Conservation (phyloP, 2,888 invertebrate species). For the Eristalinus sepulchralis region DNA sequence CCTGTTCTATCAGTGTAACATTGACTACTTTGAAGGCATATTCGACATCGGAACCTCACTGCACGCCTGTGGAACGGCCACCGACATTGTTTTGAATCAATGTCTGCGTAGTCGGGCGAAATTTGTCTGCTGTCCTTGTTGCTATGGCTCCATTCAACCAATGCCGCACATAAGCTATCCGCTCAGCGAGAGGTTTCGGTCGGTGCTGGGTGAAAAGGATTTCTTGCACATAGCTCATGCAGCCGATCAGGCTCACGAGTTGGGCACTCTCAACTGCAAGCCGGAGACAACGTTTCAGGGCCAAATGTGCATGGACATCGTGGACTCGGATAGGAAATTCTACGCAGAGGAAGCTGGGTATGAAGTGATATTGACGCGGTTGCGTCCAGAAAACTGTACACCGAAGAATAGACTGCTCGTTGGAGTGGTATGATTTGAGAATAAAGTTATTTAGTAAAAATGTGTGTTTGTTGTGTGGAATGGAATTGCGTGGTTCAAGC, state of each 20-base stretch:
- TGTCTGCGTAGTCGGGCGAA: conserved; percentile 89
- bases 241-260: conserved; percentile 94
- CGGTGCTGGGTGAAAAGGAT: conserved; percentile 82
- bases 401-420: conserved; percentile 88
- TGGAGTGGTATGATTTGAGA: conserved; percentile 72
- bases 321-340: conserved; percentile 92
- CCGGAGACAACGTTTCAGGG: conserved; percentile 85
- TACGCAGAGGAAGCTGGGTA: conserved; percentile 90
- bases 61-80: conserved; percentile 97
- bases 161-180: conserved; percentile 90
- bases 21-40: conserved; percentile 91
- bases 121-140: conserved; percentile 96
- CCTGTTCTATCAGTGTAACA: conserved; percentile 91
- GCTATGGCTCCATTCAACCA: conserved; percentile 93
- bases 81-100: conserved; percentile 93
- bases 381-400: conserved; percentile 91
- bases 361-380: conserved; percentile 87
- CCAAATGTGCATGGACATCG: conserved; percentile 91
- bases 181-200: conserved; percentile 85
- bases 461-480: background rate
- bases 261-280: conserved; percentile 79
- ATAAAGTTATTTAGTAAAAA: conserved; percentile 24
- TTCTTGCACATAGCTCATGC: conserved; percentile 92
- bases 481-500: too few species aligned
- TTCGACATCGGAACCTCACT: conserved; percentile 94